A percentile compares a stretch with the other conserved stretches of the same genome.
phyloP scores from a whole-genome alignment of 2,113 vertebrate genomes.

The Phalacrocorax carbo region DNA sequence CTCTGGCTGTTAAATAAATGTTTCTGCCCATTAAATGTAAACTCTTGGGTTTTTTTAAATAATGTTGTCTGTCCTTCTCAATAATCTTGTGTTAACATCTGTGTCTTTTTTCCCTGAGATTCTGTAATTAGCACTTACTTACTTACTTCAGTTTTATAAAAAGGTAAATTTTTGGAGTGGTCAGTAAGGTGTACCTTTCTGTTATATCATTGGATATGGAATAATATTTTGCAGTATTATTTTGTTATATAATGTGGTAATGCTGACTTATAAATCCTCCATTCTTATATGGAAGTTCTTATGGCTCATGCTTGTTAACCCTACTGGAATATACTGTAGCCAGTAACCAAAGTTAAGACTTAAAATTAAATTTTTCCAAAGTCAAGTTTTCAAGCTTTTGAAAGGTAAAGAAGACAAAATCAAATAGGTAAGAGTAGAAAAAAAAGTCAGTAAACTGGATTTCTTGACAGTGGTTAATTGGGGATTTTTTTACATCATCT shows the following conservation, averaged over 20 bases:
- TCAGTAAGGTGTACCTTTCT: neutral
- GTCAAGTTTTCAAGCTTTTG: neutral
- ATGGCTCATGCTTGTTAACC: neutral
- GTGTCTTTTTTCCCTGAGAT: neutral
- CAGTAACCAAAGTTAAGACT: constrained; percentile 5
- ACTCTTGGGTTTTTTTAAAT: neutral
- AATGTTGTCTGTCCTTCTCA: neutral
- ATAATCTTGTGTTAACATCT: constrained; percentile 6
- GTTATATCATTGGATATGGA: neutral
- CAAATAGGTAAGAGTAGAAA: neutral
- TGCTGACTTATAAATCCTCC: neutral
- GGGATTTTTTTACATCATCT: neutral
- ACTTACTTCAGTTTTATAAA: constrained; percentile 12
- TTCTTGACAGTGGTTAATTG: neutral
- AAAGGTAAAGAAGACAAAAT: neutral
- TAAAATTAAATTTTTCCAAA: constrained; percentile 6
- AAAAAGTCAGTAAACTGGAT: neutral
- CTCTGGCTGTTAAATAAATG: neutral
- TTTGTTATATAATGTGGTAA: neutral
- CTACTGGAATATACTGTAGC: neutral
- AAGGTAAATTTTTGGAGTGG: neutral
- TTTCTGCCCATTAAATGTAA: constrained; percentile 13
- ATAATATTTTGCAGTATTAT: neutral
- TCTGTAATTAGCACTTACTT: constrained; percentile 21
- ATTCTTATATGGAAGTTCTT: neutral